phyloP scores from a whole-genome alignment of 2,797 vertebrate species.

The Echeneis naucrates region DNA sequence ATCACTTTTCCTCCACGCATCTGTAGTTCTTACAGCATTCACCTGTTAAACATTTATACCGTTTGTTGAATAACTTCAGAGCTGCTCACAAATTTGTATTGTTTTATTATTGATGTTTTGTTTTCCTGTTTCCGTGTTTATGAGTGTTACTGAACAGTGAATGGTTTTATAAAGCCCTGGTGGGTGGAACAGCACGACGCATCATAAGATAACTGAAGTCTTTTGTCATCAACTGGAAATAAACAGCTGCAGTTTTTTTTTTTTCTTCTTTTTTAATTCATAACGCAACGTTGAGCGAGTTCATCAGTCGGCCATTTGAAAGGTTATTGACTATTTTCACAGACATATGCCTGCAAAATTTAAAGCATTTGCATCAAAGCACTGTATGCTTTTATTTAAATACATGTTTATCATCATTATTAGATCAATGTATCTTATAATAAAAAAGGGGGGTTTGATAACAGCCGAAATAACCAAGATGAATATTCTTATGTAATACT shows the following conservation, averaged over 20 bases:
- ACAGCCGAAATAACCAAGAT: neutral
- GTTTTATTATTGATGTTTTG: slow-evolving; percentile 44
- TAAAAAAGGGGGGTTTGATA: neutral
- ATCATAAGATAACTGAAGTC: slow-evolving; percentile 36
- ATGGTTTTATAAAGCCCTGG: slow-evolving; percentile 47
- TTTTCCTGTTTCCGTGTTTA: slow-evolving; percentile 40
- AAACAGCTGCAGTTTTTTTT: slow-evolving; percentile 46
- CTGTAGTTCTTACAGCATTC: neutral
- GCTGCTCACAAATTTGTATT: slow-evolving; percentile 27
- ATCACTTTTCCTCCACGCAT: neutral
- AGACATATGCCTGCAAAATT: slow-evolving; percentile 5
- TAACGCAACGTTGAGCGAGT: slow-evolving; percentile 47
- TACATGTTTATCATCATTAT: neutral
- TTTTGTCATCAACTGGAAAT: slow-evolving; percentile 60
- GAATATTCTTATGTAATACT: neutral
- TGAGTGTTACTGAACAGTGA: slow-evolving; percentile 38
- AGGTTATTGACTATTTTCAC: slow-evolving; percentile 35
- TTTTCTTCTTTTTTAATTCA: slow-evolving; percentile 51
- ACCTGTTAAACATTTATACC: slow-evolving; percentile 3
- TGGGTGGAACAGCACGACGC: slow-evolving; percentile 59
- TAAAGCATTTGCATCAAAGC: slow-evolving; percentile 1
- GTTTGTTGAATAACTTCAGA: slow-evolving; percentile 21
- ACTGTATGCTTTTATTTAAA: no score
- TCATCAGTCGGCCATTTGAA: slow-evolving; percentile 34
- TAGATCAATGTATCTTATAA: neutral